Evolutionary conservation across 2,797 vertebrate species (phyloP), one percentile per base, ranked within the genome.

Genomic region (Florisuga fusca): DNA sequence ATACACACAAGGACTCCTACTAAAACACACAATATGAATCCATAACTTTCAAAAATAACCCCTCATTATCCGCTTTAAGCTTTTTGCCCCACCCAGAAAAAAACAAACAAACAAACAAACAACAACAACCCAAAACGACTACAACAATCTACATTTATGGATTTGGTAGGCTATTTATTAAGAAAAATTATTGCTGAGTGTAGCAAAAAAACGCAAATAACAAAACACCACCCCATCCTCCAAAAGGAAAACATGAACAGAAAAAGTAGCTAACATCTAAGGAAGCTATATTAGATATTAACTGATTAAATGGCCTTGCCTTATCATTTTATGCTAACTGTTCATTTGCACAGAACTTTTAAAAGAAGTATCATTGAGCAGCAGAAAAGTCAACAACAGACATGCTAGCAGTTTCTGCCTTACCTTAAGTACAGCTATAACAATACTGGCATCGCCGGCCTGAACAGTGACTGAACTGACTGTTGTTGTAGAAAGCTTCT

Each of bases 381-480:
- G 25, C 41, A 73, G 69, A 61, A 66, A 67, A 67, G 57, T 33
- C 45, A 27, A 15, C 45, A 91, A 48, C 41, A 74, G 77, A 78
- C 69, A 9, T 2, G 31, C 33, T 67, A 36, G n/a, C 31, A 48
- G 45, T 26, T 12, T 38, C 55, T 86, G 74, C 61, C 96, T 97
- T 98, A 99, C 99, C 99, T 99, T 98, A 10, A 99, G 97, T 36
- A 99, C 96, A 33, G 99, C 98, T 86, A 99, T 96, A 15, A 99
- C 95, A 15, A 99, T 97, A 84, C 98, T 98, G 50, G 98, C 98
- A 48, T 97, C 97, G 59, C 99, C 99, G 5, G 99, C 98, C 94
- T 99, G 98, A 88, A 99, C 97, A 50, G 98, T 98, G 11, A 99
- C 98, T 1, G 99, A 99, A 83, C 99, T 99, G 81, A 99, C 92